phyloP scores from a whole-genome alignment of 2,797 vertebrate species.

The Callimico goeldii region DNA sequence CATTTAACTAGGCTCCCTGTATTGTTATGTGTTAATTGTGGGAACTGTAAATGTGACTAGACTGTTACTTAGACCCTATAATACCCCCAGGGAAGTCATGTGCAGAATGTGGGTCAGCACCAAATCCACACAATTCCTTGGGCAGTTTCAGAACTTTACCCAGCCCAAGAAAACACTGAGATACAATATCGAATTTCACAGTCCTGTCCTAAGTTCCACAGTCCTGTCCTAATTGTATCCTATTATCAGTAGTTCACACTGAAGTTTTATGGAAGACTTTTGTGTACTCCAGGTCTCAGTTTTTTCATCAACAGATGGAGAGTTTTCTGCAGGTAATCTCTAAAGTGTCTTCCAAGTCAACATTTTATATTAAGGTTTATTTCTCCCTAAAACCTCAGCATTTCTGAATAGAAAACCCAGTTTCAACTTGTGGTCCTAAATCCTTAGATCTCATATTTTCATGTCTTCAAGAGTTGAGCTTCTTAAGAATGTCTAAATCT shows the following conservation, averaged over 20 bases:
- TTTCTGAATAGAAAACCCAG: not conserved
- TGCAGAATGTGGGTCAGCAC: not conserved
- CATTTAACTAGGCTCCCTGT: not conserved
- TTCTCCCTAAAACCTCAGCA: not conserved
- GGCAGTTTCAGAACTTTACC: not conserved
- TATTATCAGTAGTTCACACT: not conserved
- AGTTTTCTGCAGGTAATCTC: not conserved
- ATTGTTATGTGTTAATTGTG: not conserved
- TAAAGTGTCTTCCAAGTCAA: not conserved
- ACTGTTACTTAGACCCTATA: not conserved
- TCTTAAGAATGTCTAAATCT: not conserved
- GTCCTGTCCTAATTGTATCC: not conserved
- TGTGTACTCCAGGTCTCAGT: not conserved
- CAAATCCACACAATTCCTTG: not conserved
- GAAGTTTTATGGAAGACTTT: not conserved
- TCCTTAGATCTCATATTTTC: not conserved
- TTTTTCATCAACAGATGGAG: not conserved
- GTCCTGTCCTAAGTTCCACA: not conserved
- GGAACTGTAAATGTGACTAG: not conserved
- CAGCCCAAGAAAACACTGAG: not conserved
- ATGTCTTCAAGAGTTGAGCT: not conserved
- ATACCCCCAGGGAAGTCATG: not conserved
- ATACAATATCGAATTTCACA: not conserved
- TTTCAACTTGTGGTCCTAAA: not conserved
- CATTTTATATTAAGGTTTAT: not conserved